Evolutionary conservation across 2,888 invertebrate genomes (phyloP).

Genomic region (Chironomus tentans): DNA sequence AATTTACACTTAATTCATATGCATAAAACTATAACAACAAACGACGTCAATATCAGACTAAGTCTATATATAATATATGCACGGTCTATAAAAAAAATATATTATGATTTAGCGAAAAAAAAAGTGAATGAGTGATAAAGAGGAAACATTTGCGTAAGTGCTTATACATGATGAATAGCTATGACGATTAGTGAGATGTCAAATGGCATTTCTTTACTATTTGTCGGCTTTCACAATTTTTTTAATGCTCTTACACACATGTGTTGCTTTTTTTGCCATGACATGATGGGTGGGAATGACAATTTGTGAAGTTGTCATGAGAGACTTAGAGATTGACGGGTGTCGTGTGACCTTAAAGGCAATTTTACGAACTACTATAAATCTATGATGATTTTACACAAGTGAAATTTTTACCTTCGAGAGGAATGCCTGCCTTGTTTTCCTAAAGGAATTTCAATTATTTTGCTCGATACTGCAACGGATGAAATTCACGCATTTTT

Average conservation of each 20-base stretch:
- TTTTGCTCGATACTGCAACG: background rate
- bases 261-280: background rate
- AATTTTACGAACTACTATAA: background rate
- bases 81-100: no score
- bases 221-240: conserved; percentile 4
- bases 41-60: background rate
- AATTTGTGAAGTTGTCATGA: background rate
- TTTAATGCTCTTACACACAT: background rate
- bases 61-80: background rate
- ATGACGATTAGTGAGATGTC: conserved; percentile 11
- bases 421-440: background rate
- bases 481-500: background rate
- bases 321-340: background rate
- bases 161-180: background rate
- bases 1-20: background rate
- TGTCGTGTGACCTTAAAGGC: background rate
- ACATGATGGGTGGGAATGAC: conserved; percentile 1
- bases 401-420: background rate
- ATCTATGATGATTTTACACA: background rate
- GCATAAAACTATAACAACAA: background rate
- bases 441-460: background rate
- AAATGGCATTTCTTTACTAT: background rate
- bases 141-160: background rate
- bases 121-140: background rate
- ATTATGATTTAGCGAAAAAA: no score